Evolutionary conservation across 2,113 vertebrate genomes (phyloP), one percentile per base, ranked within the genome.

Genomic region (Lepus europaeus): DNA sequence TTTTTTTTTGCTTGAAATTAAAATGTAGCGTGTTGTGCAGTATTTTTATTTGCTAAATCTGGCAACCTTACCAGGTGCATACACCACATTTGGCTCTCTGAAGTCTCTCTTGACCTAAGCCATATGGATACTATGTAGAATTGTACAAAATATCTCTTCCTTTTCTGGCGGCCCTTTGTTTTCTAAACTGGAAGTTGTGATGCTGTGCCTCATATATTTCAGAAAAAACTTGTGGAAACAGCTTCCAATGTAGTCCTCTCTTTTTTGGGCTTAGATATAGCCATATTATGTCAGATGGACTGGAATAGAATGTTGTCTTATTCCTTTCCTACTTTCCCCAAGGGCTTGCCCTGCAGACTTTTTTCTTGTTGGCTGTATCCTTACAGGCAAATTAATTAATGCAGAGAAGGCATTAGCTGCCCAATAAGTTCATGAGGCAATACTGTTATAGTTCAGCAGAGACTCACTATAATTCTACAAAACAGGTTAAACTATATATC

Each of bases 41-140:
- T 82, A 66, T 74, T 90, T 95, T 93, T 68, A 27, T 78, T 90
- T 82, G 56, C 29, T 81, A 36, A 69, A 82, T 59, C 74, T 92
- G 63, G 27, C 68, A 95, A 36, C 13, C n/a, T 2, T 70, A 27
- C 19, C 45, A 49, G 25, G 29, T 87, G 61, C 9, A 17, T 4
- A 45, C 51, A 22, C 49, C 23, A 17, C 49, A 7, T 25, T 12
- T 31, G 2, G 2, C 5, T 78, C 11, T 78, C 45, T 45, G 7
- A 7, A 87, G 17, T 4, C 45, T 53, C 20, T 88, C 45, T 64
- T 66, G 33, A 74, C 25, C 29, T 84, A 59, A 31, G 56, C 51
- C 66, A 89, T 6, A 39, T 9, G 25, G 39, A 5, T 31, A 1
- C 23, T 80, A 1, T 70, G 31, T 77, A 25, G 8, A 81, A 12